Evolutionary conservation across 1,140 invertebrate genomes (phyloP), one percentile per base, ranked within the genome.

Genomic region (Drosophila leontia): DNA sequence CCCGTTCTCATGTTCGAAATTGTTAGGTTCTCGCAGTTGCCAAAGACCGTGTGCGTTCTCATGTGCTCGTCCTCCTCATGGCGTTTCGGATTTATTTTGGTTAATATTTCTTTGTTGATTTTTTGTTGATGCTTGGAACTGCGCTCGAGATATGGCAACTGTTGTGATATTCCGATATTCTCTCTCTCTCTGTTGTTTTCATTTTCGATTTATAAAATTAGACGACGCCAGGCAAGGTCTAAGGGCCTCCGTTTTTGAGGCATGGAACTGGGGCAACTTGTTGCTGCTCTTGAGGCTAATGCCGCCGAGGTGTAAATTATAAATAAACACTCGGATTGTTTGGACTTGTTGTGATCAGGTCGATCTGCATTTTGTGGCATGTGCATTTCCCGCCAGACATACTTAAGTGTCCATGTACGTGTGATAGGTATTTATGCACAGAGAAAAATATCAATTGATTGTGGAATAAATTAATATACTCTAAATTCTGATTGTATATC

Each of bases 171-270:
- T 42, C 45, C 47, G 29, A 68, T 71, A 42, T 17, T 39, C 50
- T 26, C 45, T 26, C 42, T 39, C 41, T 47, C 45, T 47, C 45
- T 62, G 37, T 70, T 77, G 65, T 79, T 63, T 56, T 60, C 57
- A 13, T 69, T 70, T 50, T 42, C 65, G 55, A 47, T 70, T 61
- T 70, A 29, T 86, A 80, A 61, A 77, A 55, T 90, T 87, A 80
- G 85, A 87, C 47, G 85, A 87, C 50, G 75, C 69, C 82, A 75
- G 68, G 67, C 69, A 83, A 82, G 80, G 59, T 85, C 82, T 80
- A 68, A 78, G 78, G 75, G 78, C 79, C 44, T 57, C 2, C 34
- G 41, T 32, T 50, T 23, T 15, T 51, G 74, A 75, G 64, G 44
- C 68, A 68, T 37, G 5, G 17, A 53, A 35, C 17, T 88, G 84